Evolutionary conservation across 2,113 vertebrate species (phyloP).

Genomic region (Callithrix jacchus): DNA sequence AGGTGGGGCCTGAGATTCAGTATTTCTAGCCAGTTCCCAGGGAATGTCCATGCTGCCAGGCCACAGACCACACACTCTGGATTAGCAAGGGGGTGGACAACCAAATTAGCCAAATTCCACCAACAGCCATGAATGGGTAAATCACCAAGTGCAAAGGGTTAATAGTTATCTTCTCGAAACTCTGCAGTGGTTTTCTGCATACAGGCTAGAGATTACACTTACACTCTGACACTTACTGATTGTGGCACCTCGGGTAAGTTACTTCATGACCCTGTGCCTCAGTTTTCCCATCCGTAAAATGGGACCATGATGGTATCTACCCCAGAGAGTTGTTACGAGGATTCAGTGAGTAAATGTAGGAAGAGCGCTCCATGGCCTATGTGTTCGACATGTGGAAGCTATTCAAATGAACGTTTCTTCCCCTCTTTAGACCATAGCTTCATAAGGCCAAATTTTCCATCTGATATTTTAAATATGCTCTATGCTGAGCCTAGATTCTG

Average conservation of each 20-base stretch:
- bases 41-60: fast-evolving
- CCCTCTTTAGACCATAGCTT: neutral
- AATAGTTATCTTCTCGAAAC: neutral
- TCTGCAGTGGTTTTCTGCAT: too few species aligned
- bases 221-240: neutral
- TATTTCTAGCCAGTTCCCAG: neutral
- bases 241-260: neutral
- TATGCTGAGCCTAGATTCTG: neutral
- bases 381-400: fast-evolving
- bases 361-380: fast-evolving
- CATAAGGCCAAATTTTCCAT: neutral
- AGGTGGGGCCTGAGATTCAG: neutral
- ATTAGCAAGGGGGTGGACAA: fast-evolving
- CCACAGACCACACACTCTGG: fast-evolving
- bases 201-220: neutral
- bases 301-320: neutral
- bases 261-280: neutral
- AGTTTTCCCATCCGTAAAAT: neutral
- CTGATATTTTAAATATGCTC: neutral
- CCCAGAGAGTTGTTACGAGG: too few species aligned
- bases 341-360: neutral
- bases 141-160: too few species aligned
- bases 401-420: neutral
- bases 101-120: fast-evolving
- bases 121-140: neutral